Conservation (phyloP, 2,888 invertebrate genomes). For the Smittia aterrima region DNA sequence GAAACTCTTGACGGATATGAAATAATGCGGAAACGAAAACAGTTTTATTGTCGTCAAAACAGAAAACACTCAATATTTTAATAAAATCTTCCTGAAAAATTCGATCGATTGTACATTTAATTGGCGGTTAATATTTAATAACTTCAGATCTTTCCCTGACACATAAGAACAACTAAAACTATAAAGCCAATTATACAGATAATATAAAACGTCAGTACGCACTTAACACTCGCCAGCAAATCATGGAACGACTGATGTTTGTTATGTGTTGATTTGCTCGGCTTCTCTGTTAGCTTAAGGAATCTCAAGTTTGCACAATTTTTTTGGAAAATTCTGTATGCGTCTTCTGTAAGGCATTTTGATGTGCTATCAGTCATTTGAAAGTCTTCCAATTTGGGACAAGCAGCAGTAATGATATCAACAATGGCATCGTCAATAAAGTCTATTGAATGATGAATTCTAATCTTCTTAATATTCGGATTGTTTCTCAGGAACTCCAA, state of each 20-base stretch:
- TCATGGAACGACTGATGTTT: slow-evolving; percentile 34
- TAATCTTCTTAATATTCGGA: slow-evolving; percentile 25
- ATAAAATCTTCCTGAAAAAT: not conserved
- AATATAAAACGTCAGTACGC: slow-evolving; percentile 29
- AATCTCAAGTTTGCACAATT: slow-evolving; percentile 19
- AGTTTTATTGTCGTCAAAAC: not conserved
- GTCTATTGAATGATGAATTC: slow-evolving; percentile 33
- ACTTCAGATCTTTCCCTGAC: slow-evolving; percentile 24
- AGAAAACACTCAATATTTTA: not conserved
- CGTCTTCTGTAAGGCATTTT: slow-evolving; percentile 8
- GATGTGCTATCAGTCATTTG: slow-evolving; percentile 26
- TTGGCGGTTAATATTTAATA: not conserved
- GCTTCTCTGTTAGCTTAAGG: slow-evolving; percentile 13
- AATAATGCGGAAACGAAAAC: not conserved
- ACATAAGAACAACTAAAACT: slow-evolving; percentile 14
- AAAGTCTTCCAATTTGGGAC: slow-evolving; percentile 21
- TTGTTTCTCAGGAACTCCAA: slow-evolving; percentile 16
- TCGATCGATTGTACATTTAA: not conserved
- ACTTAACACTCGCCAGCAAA: slow-evolving; percentile 31
- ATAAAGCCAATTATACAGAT: slow-evolving; percentile 29
- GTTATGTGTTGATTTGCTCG: not conserved
- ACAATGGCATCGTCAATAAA: slow-evolving; percentile 32
- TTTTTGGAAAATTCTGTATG: slow-evolving; percentile 4
- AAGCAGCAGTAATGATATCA: slow-evolving; percentile 22
- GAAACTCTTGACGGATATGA: not conserved